Percentiles rank a stretch among this genome's conserved stretches.
Conservation (phyloP, 2,888 invertebrate species). For the Schizaphis graminum region DNA sequence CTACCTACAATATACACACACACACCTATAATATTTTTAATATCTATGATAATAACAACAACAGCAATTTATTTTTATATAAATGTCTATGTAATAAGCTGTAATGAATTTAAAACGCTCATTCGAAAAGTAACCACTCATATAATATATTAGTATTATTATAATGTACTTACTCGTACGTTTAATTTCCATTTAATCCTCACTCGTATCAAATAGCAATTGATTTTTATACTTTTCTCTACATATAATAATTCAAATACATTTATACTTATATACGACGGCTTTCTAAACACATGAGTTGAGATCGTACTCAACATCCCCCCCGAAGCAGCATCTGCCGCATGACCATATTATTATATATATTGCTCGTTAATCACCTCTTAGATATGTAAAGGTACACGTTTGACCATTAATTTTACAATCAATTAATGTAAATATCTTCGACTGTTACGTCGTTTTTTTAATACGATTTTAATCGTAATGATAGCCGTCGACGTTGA, state of each 20-base stretch:
- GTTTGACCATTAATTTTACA: not conserved
- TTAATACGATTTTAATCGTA: slow-evolving; percentile 16
- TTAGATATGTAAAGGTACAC: not conserved
- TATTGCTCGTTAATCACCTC: slow-evolving; percentile 8
- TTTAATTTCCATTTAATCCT: slow-evolving; percentile 8
- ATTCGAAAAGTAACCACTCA: not conserved
- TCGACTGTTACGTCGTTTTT: not conserved
- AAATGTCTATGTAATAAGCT: not conserved
- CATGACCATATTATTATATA: not conserved
- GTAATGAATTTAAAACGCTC: not conserved
- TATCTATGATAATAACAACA: not conserved
- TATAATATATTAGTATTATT: not conserved
- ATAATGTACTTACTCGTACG: not conserved
- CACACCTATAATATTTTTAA: slow-evolving; percentile 8
- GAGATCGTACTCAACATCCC: not conserved
- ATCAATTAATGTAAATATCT: slow-evolving; percentile 14
- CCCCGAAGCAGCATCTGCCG: not conserved
- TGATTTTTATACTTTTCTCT: not conserved
- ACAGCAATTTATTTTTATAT: not conserved
- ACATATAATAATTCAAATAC: not conserved
- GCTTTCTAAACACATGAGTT: not conserved
- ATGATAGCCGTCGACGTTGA: not conserved
- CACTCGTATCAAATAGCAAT: not conserved
- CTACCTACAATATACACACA: not conserved
- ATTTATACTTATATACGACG: not conserved